A percentile compares a stretch with the other conserved stretches of the same genome.
Evolutionary conservation across 2,113 vertebrate species (phyloP).

Genomic region (Upupa epops): DNA sequence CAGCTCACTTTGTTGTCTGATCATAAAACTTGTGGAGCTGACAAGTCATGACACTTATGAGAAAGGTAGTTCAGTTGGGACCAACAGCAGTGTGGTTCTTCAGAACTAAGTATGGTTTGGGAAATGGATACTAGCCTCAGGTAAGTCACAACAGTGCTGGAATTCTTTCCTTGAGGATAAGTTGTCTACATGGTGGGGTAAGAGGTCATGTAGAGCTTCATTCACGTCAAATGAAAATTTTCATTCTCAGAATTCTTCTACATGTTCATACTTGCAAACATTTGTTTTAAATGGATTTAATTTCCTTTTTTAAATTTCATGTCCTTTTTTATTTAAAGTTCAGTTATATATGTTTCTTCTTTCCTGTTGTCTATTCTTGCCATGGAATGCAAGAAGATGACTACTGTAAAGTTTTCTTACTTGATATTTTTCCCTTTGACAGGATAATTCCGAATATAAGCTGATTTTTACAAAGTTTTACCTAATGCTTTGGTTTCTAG

Average conservation of each 20-base stretch:
- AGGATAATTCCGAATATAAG: background rate
- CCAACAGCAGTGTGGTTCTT: background rate
- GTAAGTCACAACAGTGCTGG: background rate
- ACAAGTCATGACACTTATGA: background rate
- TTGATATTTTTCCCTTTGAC: constrained; percentile 15
- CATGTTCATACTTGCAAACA: background rate
- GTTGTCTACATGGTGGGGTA: rapidly evolving
- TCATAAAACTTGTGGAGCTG: background rate
- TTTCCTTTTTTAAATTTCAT: background rate
- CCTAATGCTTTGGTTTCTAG: background rate
- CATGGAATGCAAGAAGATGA: no score
- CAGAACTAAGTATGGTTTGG: background rate
- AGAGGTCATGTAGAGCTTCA: background rate
- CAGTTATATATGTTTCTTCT: background rate
- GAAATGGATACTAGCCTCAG: background rate
- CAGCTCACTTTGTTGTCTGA: background rate
- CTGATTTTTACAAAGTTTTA: background rate
- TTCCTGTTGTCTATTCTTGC: background rate
- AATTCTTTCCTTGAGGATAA: background rate
- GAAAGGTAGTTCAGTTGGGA: background rate
- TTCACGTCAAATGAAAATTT: background rate
- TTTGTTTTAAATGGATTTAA: background rate
- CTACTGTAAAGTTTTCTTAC: no score
- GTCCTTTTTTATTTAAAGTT: background rate
- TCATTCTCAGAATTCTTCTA: background rate